These are phyloP conservation scores for Motacilla alba DNA, from an alignment of 2,113 vertebrate species.

Conservation along the genomic window DNA sequence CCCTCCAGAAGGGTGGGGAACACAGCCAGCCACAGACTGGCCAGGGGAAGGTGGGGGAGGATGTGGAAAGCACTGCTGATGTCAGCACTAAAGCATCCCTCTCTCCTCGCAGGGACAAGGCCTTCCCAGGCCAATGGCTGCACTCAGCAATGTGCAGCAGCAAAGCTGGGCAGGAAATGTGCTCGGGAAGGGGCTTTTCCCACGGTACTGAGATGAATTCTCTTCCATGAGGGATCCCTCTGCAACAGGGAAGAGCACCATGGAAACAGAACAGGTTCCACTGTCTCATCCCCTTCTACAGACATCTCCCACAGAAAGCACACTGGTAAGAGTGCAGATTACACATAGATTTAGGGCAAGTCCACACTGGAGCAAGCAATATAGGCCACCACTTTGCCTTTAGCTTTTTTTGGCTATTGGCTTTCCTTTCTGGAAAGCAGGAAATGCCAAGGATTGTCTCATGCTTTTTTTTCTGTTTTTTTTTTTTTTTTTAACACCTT, in stretches of 20 bases:
- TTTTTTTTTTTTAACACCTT: no score
- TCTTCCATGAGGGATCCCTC: not conserved
- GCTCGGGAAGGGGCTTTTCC: conserved; percentile 32
- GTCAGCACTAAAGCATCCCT: conserved; percentile 31
- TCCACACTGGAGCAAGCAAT: not conserved
- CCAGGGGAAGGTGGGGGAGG: not conserved
- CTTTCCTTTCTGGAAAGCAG: not conserved
- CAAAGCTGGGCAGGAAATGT: not conserved
- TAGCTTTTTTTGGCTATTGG: not conserved
- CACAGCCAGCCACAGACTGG: not conserved
- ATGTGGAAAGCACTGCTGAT: conserved; percentile 25
- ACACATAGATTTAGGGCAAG: not conserved
- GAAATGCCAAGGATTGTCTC: conserved; percentile 13
- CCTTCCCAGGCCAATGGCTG: conserved; percentile 16
- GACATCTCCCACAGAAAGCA: not conserved
- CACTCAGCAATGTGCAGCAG: not conserved
- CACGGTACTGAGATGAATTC: not conserved
- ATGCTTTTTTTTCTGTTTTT: no score
- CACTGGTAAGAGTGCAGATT: not conserved
- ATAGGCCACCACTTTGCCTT: conserved; percentile 11
- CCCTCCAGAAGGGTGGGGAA: not conserved
- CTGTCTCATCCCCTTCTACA: not conserved
- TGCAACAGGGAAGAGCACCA: not conserved
- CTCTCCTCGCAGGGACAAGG: not conserved
- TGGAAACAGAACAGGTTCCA: conserved; percentile 29